A percentile compares a stretch with the other conserved stretches of the same genome.
Evolutionary conservation across 2,113 vertebrate species (phyloP).

Genomic region (Mesembrinibis cayennensis): DNA sequence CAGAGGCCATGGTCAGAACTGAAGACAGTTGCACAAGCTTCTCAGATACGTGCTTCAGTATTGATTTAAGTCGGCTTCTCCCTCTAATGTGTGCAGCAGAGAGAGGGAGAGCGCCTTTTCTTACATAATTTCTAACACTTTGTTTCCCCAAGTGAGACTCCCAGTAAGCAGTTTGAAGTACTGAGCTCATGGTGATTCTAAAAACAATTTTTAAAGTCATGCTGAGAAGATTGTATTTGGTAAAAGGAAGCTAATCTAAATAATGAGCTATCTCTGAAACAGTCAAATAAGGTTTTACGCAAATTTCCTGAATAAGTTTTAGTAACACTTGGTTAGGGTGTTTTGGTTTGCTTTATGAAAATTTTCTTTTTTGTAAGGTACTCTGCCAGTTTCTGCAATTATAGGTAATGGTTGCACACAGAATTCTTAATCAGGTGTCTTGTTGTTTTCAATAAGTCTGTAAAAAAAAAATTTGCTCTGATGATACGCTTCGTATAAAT

Average conservation of each 20-base stretch:
- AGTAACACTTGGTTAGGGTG: not conserved
- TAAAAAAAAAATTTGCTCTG: not conserved
- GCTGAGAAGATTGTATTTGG: not conserved
- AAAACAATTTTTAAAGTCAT: not conserved
- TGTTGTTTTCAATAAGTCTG: not conserved
- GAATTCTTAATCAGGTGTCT: not conserved
- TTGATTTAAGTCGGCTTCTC: not conserved
- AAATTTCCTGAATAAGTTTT: not conserved
- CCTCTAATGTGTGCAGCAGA: rapidly evolving
- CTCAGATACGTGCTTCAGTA: rapidly evolving
- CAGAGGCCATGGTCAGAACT: not conserved
- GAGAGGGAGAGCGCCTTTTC: not conserved
- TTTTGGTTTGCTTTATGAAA: not conserved
- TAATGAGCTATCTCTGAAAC: not conserved
- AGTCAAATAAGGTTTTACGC: not conserved
- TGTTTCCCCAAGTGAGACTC: not conserved
- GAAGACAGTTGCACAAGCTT: not conserved
- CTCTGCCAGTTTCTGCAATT: not conserved
- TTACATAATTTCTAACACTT: rapidly evolving
- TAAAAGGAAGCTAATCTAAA: not conserved
- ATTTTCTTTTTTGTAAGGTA: not conserved
- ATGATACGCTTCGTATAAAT: rapidly evolving
- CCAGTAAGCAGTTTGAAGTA: not conserved
- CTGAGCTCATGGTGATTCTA: not conserved
- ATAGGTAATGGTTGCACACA: not conserved